These are phyloP conservation scores for Holacanthus passer DNA, from an alignment of 2,113 vertebrate species.

Conservation along the genomic window DNA sequence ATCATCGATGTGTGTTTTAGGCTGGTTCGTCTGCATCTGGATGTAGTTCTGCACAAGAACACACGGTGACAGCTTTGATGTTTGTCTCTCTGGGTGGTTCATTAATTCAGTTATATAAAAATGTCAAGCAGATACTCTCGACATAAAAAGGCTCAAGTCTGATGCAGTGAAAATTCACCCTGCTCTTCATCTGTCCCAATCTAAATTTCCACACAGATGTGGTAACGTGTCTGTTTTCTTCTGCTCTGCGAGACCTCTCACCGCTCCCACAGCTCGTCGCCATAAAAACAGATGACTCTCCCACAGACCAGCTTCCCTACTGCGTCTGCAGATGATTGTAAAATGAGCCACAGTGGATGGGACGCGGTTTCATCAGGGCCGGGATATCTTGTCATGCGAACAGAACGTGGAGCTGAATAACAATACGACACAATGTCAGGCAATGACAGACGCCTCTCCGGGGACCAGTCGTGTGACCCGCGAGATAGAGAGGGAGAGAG, in stretches of 20 bases:
- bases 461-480: conserved; percentile 41
- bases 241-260: conserved; percentile 17
- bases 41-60: conserved; percentile 1
- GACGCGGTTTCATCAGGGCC: conserved; percentile 47
- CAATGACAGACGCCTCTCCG: conserved; percentile 69
- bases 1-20: background rate
- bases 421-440: conserved; percentile 71
- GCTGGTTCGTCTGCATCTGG: background rate
- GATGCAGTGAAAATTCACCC: conserved; percentile 18
- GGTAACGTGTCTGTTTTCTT: background rate
- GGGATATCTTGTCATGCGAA: conserved; percentile 55
- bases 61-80: background rate
- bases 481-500: conserved; percentile 9
- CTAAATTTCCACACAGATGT: background rate
- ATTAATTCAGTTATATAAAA: conserved; percentile 3
- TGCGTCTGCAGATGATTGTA: conserved; percentile 42
- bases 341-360: conserved; percentile 47
- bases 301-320: conserved; percentile 52
- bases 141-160: background rate
- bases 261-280: conserved; percentile 47
- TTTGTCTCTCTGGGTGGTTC: background rate
- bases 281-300: conserved; percentile 68
- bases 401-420: conserved; percentile 69
- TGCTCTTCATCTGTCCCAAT: background rate
- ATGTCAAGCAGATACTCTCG: background rate